These are phyloP conservation scores for Junonia oenone DNA, from an alignment of 2,888 invertebrate genomes.

Conservation along the genomic window DNA sequence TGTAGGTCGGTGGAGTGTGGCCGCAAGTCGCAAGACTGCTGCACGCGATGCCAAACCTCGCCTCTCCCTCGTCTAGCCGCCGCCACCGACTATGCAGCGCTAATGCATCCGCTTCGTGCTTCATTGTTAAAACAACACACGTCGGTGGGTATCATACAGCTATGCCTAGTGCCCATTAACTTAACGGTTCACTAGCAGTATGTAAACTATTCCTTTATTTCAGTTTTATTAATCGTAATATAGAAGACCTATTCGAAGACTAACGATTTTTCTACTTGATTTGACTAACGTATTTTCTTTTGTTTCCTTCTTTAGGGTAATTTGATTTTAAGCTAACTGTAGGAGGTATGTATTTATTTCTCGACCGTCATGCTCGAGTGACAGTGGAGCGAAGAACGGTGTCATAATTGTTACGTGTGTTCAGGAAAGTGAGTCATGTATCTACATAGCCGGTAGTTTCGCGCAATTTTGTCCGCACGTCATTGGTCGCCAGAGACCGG, in stretches of 20 bases:
- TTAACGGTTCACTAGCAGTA: neutral
- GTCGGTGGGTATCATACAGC: conserved; percentile 16
- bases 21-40: conserved; percentile 49
- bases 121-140: conserved; percentile 38
- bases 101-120: conserved; percentile 41
- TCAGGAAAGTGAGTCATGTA: conserved; percentile 60
- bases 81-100: conserved; percentile 37
- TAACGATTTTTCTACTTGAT: neutral
- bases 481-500: conserved; percentile 43
- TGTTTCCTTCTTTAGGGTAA: neutral
- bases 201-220: neutral
- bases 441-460: conserved; percentile 50
- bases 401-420: conserved; percentile 43
- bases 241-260: neutral
- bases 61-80: conserved; percentile 43
- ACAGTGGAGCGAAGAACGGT: conserved; percentile 19
- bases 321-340: neutral
- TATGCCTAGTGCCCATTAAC: neutral
- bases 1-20: conserved; percentile 75
- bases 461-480: conserved; percentile 68
- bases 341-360: neutral
- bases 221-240: neutral
- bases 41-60: conserved; percentile 61
- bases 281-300: too few relatives aligned
- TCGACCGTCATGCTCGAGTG: conserved; percentile 1